Evolutionary conservation across 2,797 vertebrate species (phyloP).

Genomic region (Rallus crepitans): DNA sequence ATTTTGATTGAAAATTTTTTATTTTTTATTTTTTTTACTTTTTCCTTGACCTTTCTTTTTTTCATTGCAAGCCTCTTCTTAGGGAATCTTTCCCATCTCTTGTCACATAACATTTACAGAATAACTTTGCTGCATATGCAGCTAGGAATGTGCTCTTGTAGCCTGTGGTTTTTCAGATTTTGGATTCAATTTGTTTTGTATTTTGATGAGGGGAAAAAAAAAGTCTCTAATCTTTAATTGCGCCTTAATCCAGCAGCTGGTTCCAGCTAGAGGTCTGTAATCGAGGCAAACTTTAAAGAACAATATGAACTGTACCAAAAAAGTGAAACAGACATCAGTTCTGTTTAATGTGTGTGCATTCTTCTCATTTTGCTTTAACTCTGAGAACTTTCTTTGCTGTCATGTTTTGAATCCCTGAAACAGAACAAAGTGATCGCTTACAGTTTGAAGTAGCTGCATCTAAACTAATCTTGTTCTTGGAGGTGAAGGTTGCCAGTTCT

Average conservation of each 20-base stretch:
- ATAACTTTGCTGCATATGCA: not conserved
- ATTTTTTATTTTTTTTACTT: not conserved
- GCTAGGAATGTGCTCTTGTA: fast-evolving
- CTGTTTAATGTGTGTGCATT: not conserved
- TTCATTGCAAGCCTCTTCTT: not conserved
- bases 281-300: not conserved
- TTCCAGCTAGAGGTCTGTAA: not conserved
- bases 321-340: not conserved
- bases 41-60: not conserved
- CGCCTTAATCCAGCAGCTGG: not conserved
- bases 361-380: not conserved
- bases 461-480: not conserved
- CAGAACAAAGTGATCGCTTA: not conserved
- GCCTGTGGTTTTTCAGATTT: not conserved
- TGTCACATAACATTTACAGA: not conserved
- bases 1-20: not conserved
- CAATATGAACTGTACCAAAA: not conserved
- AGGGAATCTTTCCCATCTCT: not conserved
- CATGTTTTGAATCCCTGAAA: not conserved
- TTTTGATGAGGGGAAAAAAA: not conserved
- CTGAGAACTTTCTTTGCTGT: not conserved
- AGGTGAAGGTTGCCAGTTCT: not conserved
- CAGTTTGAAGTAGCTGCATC: not conserved
- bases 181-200: not conserved
- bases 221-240: not conserved